Conservation (phyloP, 2,113 vertebrate genomes). For the Xiphias gladius region DNA sequence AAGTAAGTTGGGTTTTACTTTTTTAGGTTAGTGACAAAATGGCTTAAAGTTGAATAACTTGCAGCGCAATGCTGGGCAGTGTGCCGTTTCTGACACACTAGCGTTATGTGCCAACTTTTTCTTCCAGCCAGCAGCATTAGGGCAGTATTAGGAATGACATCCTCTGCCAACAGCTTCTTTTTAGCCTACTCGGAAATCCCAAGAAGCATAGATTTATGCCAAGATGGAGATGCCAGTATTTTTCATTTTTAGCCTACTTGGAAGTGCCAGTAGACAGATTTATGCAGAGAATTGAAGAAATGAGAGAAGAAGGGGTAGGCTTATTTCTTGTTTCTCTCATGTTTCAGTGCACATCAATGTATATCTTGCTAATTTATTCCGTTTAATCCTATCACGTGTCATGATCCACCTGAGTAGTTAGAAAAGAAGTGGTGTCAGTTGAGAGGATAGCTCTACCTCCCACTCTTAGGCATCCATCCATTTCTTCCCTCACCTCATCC, state of each 20-base stretch:
- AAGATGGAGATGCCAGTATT: slow-evolving; percentile 72
- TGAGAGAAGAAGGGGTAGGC: slow-evolving; percentile 42
- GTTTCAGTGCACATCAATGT: not conserved
- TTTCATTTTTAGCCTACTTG: slow-evolving; percentile 76
- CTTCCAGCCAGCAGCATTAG: slow-evolving; percentile 72
- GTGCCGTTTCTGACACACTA: slow-evolving; percentile 66
- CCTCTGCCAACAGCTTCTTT: slow-evolving; percentile 77
- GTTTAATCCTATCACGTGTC: slow-evolving; percentile 51
- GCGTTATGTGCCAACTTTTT: slow-evolving; percentile 67
- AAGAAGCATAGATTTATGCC: slow-evolving; percentile 70
- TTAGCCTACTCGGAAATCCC: slow-evolving; percentile 80
- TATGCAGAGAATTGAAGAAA: slow-evolving; percentile 62
- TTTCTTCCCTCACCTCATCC: slow-evolving; percentile 26
- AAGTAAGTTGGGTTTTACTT: slow-evolving; percentile 28
- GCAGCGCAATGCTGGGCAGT: slow-evolving; percentile 52
- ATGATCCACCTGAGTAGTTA: slow-evolving; percentile 51
- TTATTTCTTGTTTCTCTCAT: slow-evolving; percentile 40
- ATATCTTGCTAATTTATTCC: slow-evolving; percentile 45
- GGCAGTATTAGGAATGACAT: slow-evolving; percentile 69
- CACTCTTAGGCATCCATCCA: slow-evolving; percentile 32
- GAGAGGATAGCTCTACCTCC: slow-evolving; percentile 51
- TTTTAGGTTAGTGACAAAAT: slow-evolving; percentile 52
- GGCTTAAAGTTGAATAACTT: slow-evolving; percentile 62
- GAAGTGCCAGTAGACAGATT: slow-evolving; percentile 58
- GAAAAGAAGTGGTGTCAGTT: slow-evolving; percentile 64